Evolutionary conservation across 1,140 invertebrate species (phyloP), one percentile per base, ranked within the genome.

Genomic region (Drosophila ohnishii): DNA sequence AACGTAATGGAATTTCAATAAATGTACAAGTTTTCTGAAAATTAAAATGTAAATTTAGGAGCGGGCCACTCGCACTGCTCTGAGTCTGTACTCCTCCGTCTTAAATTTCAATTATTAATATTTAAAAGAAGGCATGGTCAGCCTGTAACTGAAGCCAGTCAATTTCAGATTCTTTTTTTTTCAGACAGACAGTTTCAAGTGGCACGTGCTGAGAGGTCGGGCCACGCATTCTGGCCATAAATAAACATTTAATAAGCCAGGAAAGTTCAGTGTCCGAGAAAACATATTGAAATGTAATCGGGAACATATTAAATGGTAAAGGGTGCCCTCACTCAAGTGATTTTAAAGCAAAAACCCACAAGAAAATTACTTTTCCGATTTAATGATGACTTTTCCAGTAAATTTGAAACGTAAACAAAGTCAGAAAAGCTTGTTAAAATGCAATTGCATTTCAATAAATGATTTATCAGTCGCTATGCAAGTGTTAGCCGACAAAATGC

Each of bases 241-340:
- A 85, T 82, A 85, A 65, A 65, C 64, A 82, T 85, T 82, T 78
- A 87, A 82, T 87, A 85, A 82, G 75, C 62, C 75, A 53, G 70
- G 48, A 72, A 58, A 61, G 67, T 71, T 35, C 50, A 22, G 50
- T n/a, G 48, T 69, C 65, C 65, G 35, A 53, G 35, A 69, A 19
- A 39, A 48, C 34, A 67, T 19, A 67, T 69, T 67, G 63, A 48
- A 71, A 71, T 71, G 44, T 50, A 30, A 71, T 71, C 69, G 22
- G 39, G 22, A 37, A 25, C 44, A 32, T 39, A 50, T 59, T 14
- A 70, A 71, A 59, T 40, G 67, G 3, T 30, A 32, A 37, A 16
- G 34, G 11, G 19, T 60, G n/a, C 2, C 44, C 44, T 28, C 9
- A 10, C 50, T 63, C 25, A 40, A 34, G 37, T 48, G 13, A 32